phyloP scores from a whole-genome alignment of 2,888 invertebrate genomes.

The Aporophyla nigra region DNA sequence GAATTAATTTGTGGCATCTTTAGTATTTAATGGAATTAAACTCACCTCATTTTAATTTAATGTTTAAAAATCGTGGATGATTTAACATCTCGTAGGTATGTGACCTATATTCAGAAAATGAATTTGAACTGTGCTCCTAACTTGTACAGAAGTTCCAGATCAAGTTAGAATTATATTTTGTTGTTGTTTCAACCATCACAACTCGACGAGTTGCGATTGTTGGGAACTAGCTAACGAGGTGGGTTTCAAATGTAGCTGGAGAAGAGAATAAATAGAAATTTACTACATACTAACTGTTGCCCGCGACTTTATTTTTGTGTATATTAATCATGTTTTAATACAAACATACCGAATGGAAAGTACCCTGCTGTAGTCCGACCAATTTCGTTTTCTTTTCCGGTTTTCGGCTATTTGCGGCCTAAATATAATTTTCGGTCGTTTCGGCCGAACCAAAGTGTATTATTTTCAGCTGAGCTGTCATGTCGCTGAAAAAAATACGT shows the following conservation, averaged over 20 bases:
- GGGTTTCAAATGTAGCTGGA: constrained; percentile 6
- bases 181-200: background rate
- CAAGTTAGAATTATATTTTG: constrained; percentile 30
- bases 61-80: background rate
- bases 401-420: background rate
- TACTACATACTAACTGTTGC: too few species aligned
- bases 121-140: background rate
- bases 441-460: background rate
- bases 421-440: background rate
- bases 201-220: constrained; percentile 12
- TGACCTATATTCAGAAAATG: background rate
- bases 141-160: constrained; percentile 19
- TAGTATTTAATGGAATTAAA: background rate
- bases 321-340: too few species aligned
- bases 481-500: background rate
- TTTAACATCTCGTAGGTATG: background rate
- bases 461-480: background rate
- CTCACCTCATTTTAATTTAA: background rate
- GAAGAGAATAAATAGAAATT: background rate
- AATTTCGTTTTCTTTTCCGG: background rate
- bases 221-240: constrained; percentile 11
- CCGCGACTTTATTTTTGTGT: too few species aligned
- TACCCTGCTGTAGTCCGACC: background rate
- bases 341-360: background rate
- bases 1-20: background rate